Conservation (phyloP, 2,888 invertebrate species). For the Lochmaea crataegi region DNA sequence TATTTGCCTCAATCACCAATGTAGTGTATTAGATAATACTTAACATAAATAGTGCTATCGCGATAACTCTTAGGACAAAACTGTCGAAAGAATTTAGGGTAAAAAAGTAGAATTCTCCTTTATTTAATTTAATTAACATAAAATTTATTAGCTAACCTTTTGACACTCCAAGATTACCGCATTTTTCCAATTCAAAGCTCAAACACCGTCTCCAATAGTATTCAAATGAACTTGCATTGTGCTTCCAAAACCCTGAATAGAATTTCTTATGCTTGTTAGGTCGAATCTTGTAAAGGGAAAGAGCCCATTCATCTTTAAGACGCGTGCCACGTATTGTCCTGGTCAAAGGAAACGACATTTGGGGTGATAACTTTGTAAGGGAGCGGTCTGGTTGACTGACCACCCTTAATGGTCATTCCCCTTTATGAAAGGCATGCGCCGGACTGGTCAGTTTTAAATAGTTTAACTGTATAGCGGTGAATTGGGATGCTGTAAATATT, state of each 20-base stretch:
- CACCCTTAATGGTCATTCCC: slow-evolving; percentile 54
- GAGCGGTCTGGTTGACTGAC: slow-evolving; percentile 61
- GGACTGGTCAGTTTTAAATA: slow-evolving; percentile 45
- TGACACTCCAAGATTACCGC: slow-evolving; percentile 39
- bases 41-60: no score
- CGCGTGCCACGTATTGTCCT: slow-evolving; percentile 52
- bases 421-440: slow-evolving; percentile 48
- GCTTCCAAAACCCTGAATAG: slow-evolving; percentile 39
- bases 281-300: slow-evolving; percentile 42
- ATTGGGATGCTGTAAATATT: slow-evolving; percentile 42
- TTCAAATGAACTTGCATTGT: slow-evolving; percentile 47
- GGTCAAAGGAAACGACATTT: slow-evolving; percentile 45
- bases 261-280: slow-evolving; percentile 49
- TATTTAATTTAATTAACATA: slow-evolving; percentile 16
- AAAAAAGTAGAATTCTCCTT: not conserved
- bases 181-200: slow-evolving; percentile 32
- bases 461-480: slow-evolving; percentile 49
- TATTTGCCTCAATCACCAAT: no score
- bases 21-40: no score
- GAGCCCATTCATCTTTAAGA: slow-evolving; percentile 48
- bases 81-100: not conserved
- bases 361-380: slow-evolving; percentile 50
- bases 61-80: no score
- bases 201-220: slow-evolving; percentile 34
- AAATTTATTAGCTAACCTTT: slow-evolving; percentile 33